A percentile compares a stretch with the other conserved stretches of the same genome.
Evolutionary conservation across 2,888 invertebrate species (phyloP).

Genomic region (Eupithecia dodoneata): DNA sequence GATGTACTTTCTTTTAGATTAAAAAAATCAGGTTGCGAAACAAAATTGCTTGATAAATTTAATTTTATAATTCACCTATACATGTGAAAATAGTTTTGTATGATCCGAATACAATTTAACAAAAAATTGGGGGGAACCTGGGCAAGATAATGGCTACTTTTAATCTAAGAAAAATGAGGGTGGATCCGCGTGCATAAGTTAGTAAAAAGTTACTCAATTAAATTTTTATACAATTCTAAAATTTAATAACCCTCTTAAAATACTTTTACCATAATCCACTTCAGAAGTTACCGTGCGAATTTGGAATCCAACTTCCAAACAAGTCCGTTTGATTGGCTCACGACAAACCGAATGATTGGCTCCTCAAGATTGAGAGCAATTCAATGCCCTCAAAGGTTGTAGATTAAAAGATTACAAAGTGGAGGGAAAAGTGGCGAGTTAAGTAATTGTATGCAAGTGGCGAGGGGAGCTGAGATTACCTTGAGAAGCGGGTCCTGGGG

Average conservation of each 20-base stretch:
- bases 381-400: constrained; percentile 34
- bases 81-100: neutral
- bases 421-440: constrained; percentile 54
- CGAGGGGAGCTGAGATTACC: constrained; percentile 45
- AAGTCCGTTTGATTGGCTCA: constrained; percentile 13
- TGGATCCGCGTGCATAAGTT: neutral
- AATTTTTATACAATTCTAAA: neutral
- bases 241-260: neutral
- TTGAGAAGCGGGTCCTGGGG: constrained; percentile 39
- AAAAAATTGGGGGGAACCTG: neutral
- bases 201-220: neutral
- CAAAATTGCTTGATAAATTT: no score
- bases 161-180: neutral
- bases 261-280: neutral
- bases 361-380: constrained; percentile 33
- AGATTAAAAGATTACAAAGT: constrained; percentile 46
- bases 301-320: constrained; percentile 16
- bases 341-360: constrained; percentile 25
- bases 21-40: no score
- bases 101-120: neutral
- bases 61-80: no score
- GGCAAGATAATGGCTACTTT: neutral
- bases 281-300: neutral
- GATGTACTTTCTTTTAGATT: no score
- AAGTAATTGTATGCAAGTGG: constrained; percentile 64